Percentiles rank a stretch among this genome's conserved stretches.
phyloP scores from a whole-genome alignment of 2,113 vertebrate species.

The Pao palembangensis region DNA sequence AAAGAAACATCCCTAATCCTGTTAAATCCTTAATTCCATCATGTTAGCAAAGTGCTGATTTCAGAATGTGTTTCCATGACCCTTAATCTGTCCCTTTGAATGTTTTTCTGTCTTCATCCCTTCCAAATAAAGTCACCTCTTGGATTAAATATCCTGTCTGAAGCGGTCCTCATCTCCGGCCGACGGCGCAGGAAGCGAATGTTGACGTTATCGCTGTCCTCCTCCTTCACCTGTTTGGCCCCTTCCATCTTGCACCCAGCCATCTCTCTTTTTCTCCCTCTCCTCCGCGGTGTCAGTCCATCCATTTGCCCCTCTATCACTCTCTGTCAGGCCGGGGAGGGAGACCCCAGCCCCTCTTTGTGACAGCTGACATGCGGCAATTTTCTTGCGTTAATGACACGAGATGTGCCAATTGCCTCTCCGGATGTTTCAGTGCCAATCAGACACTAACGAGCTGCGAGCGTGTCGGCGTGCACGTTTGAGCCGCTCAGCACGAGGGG shows the following conservation, averaged over 20 bases:
- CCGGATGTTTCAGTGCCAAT: constrained; percentile 86
- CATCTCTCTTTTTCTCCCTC: neutral
- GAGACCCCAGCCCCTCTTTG: constrained; percentile 65
- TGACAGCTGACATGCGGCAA: constrained; percentile 83
- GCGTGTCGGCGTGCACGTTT: constrained; percentile 11
- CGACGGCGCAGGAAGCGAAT: neutral
- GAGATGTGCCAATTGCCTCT: constrained; percentile 92
- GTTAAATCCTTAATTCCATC: neutral
- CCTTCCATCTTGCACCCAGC: neutral
- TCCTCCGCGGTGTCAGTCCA: neutral
- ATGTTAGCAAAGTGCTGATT: neutral
- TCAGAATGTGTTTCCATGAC: neutral
- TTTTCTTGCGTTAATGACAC: constrained; percentile 87
- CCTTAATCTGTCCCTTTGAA: constrained; percentile 3
- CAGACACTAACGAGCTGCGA: constrained; percentile 81
- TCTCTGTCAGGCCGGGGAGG: constrained; percentile 29
- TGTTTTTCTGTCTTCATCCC: neutral
- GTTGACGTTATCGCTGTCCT: neutral
- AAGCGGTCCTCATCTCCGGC: constrained; percentile 6
- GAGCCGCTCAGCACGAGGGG: constrained; percentile 25
- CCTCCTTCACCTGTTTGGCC: neutral
- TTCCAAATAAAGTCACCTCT: constrained; percentile 14
- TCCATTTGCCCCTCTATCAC: constrained; percentile 1
- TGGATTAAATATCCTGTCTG: constrained; percentile 1
- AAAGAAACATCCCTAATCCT: neutral